Base-by-base conservation (phyloP, 2,888 invertebrate species). In the Spialia ferax region DNA sequence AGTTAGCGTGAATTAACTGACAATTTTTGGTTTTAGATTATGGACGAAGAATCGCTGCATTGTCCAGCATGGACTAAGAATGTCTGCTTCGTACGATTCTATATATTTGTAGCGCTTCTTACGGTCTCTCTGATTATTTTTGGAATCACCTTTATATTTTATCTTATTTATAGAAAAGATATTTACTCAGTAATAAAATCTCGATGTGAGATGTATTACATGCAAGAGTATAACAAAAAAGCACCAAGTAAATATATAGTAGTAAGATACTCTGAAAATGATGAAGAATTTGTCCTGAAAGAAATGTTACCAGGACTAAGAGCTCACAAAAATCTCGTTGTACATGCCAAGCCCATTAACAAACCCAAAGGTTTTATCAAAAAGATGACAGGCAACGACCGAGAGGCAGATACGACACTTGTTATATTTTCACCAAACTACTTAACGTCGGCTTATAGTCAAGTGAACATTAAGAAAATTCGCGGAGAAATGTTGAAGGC, bases 391-490 rank as follows among this genome's bases (percentile, higher is more conserved):
- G 77, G 74, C 63, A 79, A 79, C 71, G 74, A 76, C 54, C 82
- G 81, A 69, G 81, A 81, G 66, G 74, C 69, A 29, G 75, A 77
- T 66, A 81, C 80, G 10, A 81, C 78, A 15, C 70, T 91, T 32
- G 85, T 91, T 38, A 79, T 93, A 70, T 93, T 93, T 76, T 88
- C 92, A 6, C 87, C 89, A 15, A 91, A 90, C 79, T 92, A 88
- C 75, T 82, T 92, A 81, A 86, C 82, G 74, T 83, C 87, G 64
- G 81, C 81, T 69, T 93, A 90, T 77, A 86, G 86, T 73, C 84
- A 91, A 54, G 87, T 92, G 60, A 88, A 88, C 70, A 91, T 93
- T 75, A 91, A 88, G 78, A 89, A 88, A 80, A 92, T 93, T 74
- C 86, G 86, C 45, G 85, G 83, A 20, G 85, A 89, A 79, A 90